Conservation (phyloP, 92 coral and sea anemone genomes). For the Parazoanthus swiftii region DNA sequence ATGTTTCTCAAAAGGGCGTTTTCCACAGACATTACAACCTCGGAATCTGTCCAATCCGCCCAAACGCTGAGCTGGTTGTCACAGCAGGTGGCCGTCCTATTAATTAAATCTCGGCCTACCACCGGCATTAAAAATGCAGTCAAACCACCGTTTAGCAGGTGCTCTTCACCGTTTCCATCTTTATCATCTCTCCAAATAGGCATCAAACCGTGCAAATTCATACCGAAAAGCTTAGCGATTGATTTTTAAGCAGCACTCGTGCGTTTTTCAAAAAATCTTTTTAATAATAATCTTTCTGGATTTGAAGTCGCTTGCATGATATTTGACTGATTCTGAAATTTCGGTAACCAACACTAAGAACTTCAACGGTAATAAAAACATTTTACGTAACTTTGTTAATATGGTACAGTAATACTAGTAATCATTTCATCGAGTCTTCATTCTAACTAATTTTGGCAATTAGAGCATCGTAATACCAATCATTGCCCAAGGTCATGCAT, state of each 20-base stretch:
- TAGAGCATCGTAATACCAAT: no score
- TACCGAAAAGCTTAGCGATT: neutral
- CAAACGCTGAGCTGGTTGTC: neutral
- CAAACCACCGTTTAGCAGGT: conserved; percentile 34
- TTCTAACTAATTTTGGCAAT: no score
- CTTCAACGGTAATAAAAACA: neutral
- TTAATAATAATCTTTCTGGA: neutral
- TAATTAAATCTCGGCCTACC: conserved; percentile 27
- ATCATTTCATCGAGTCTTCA: neutral
- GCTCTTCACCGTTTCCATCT: neutral
- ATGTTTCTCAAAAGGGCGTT: conserved; percentile 5
- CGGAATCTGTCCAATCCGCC: conserved; percentile 8
- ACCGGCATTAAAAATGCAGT: neutral
- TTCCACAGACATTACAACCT: neutral
- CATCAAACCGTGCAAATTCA: neutral
- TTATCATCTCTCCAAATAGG: conserved; percentile 35
- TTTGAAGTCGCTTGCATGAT: neutral
- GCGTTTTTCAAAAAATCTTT: neutral
- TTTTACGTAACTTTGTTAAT: no score
- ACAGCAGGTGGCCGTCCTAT: conserved; percentile 6
- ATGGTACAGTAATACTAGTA: neutral
- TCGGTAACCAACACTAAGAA: no score
- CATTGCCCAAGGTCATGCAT: neutral
- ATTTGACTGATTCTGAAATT: neutral
- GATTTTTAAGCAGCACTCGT: neutral